Base-by-base conservation (phyloP, 2,888 invertebrate species). In the Sisyra terminalis region DNA sequence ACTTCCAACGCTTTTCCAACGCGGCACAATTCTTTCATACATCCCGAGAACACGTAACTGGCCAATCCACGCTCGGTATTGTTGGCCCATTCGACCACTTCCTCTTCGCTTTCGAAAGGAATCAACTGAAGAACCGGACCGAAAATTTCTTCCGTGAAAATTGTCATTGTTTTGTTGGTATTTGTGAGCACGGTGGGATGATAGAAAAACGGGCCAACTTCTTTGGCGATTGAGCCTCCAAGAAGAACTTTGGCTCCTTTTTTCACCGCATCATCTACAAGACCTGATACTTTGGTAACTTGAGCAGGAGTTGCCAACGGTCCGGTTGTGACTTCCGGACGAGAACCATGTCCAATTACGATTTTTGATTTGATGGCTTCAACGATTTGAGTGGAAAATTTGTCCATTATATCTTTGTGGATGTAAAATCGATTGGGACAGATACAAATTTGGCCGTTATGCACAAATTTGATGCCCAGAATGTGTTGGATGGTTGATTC, bases 381-480 rank as follows among this genome's bases (percentile, higher is more conserved):
- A 0, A 92, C 93, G 41, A 88, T 65, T 43, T 75, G 69, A 47
- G 90, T 69, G 37, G 72, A 69, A 32, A 92, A 67, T 47, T 73
- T 73, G 2, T 65, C 60, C 0, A 88, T 67, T 65, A 92, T 93
- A 51, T 73, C 55, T 46, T 87, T 80, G 59, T 78, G 79, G 11
- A 92, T 61, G 42, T 71, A 72, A 51, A 89, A 80, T 51, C 90
- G 70, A 58, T 96, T 94, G 0, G 90, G 79, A 47, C 88, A 84
- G 7, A 96, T 78, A 59, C 94, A 96, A 1, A 93, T 88, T 67
- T 92, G 93, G 1, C 94, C 94, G 55, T 82, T 76, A 56, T 87
- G 87, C 45, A 93, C 74, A 57, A 93, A 94, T 63, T 94, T 94
- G 10, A 84, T 81, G n/a, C 75, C 69, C 72, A 93, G 81, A 2